phyloP scores from a whole-genome alignment of 1,140 invertebrate species.

The Philotrypesis tridentata region DNA sequence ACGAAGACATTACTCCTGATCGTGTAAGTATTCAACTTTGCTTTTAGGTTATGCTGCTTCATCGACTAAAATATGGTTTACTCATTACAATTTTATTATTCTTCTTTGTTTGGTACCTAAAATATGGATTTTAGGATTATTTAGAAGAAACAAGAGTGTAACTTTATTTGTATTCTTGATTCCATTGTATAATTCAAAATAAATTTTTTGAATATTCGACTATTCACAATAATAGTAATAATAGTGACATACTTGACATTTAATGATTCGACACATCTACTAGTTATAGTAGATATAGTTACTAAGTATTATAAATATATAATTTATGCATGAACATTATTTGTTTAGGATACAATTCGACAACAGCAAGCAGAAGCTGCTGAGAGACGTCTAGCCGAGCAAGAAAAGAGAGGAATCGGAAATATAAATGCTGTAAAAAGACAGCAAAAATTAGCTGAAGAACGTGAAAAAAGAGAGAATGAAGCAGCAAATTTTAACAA shows the following conservation, averaged over 20 bases:
- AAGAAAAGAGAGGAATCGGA: constrained; percentile 74
- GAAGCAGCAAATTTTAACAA: constrained; percentile 56
- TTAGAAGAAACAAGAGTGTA: no score
- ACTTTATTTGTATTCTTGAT: no score
- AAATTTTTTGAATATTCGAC: no score
- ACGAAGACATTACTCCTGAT: constrained; percentile 48
- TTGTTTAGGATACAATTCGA: constrained; percentile 58
- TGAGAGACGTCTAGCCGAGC: constrained; percentile 71
- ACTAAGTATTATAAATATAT: background rate
- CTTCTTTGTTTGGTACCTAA: background rate
- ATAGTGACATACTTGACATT: no score
- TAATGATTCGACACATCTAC: no score
- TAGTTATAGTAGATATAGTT: background rate
- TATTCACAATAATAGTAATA: no score
- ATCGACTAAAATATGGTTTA: background rate
- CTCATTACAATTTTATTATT: background rate
- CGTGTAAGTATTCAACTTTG: constrained; percentile 30
- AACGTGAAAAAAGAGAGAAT: constrained; percentile 62
- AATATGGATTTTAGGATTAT: no score
- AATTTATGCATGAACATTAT: background rate
- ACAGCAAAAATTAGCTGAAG: constrained; percentile 70
- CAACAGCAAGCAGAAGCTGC: constrained; percentile 74
- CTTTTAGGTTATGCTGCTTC: constrained; percentile 37
- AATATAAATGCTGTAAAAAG: constrained; percentile 73
- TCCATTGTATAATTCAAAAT: no score